A percentile compares a stretch with the other conserved stretches of the same genome.
Conservation (phyloP, 2,797 vertebrate species). For the Natrix natrix region DNA sequence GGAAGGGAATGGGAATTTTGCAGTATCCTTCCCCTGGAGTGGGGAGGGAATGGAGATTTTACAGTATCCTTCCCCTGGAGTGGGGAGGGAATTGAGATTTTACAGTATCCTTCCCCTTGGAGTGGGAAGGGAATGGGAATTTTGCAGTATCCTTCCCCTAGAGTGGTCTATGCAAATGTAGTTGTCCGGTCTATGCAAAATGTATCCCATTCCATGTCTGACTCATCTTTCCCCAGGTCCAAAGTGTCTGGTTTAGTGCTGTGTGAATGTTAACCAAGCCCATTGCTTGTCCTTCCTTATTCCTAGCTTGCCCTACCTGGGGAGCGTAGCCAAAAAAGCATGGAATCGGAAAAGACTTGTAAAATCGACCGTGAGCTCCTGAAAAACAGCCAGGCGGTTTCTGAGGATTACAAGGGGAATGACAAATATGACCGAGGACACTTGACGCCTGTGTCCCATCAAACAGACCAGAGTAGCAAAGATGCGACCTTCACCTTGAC, state of each 20-base stretch:
- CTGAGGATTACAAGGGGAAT: accelerated
- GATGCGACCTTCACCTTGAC: not conserved
- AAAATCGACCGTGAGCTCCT: not conserved
- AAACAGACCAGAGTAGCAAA: accelerated
- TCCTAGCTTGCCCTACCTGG: not conserved
- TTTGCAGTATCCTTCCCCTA: too few relatives aligned
- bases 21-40: too few relatives aligned
- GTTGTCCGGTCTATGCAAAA: too few relatives aligned
- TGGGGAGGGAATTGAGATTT: too few relatives aligned
- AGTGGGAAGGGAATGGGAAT: too few relatives aligned
- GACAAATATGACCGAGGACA: not conserved
- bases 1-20: too few relatives aligned
- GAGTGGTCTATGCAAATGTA: too few relatives aligned
- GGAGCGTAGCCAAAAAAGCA: not conserved
- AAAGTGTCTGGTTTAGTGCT: not conserved
- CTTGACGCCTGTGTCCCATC: not conserved
- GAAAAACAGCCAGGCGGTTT: not conserved
- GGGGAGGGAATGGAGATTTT: too few relatives aligned
- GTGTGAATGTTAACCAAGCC: not conserved
- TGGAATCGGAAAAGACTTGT: not conserved
- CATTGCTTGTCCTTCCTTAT: not conserved
- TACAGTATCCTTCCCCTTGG: too few relatives aligned
- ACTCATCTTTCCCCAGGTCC: too few relatives aligned
- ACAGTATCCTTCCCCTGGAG: too few relatives aligned
- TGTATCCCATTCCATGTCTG: too few relatives aligned